phyloP scores from a whole-genome alignment of 2,888 invertebrate species.

The Diachrysia chrysitis region DNA sequence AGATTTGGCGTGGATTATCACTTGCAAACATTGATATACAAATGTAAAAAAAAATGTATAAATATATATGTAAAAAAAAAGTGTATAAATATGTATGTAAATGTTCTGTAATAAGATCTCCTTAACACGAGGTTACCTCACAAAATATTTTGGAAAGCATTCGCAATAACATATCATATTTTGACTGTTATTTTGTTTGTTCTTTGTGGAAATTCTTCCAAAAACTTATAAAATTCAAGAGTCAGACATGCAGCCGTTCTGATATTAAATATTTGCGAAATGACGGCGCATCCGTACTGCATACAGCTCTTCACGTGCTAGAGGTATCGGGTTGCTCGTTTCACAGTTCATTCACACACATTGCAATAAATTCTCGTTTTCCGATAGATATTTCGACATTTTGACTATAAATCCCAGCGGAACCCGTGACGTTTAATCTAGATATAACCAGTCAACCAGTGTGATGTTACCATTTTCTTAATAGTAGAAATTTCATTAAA shows the following conservation, averaged over 20 bases:
- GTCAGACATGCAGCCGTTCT: background rate
- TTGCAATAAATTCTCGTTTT: constrained; percentile 5
- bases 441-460: background rate
- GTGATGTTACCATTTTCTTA: background rate
- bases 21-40: too few relatives aligned
- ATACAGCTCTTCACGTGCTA: background rate
- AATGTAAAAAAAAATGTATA: too few relatives aligned
- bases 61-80: too few relatives aligned
- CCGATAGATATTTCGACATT: constrained; percentile 3
- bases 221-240: background rate
- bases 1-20: background rate
- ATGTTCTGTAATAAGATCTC: too few relatives aligned
- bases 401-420: background rate
- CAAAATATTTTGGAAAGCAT: background rate
- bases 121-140: background rate
- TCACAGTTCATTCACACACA: background rate
- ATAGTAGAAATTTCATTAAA: background rate
- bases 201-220: too few relatives aligned
- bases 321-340: background rate
- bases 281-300: background rate
- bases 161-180: too few relatives aligned
- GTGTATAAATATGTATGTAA: too few relatives aligned
- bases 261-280: background rate
- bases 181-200: too few relatives aligned
- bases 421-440: background rate